Conservation (phyloP, 2,797 vertebrate genomes). For the Tenualosa thibaudeaui region DNA sequence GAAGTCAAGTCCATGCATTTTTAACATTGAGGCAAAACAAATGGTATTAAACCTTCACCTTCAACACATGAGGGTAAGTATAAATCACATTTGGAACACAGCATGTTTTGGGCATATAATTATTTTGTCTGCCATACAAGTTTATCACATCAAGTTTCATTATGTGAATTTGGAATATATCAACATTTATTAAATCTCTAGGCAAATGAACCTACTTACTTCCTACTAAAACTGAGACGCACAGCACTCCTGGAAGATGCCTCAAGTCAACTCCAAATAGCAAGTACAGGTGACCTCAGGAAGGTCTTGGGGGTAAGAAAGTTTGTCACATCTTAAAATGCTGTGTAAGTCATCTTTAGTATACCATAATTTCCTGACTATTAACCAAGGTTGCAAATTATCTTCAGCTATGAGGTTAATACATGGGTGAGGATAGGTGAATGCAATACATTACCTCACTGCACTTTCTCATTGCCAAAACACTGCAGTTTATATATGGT, state of each 20-base stretch:
- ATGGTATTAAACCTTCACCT: constrained; percentile 12
- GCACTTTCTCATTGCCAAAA: no score
- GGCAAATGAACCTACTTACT: neutral
- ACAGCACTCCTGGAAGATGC: constrained; percentile 70
- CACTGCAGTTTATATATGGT: no score
- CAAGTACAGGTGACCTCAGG: constrained; percentile 52
- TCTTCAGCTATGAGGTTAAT: no score
- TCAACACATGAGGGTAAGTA: constrained; percentile 16
- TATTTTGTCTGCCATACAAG: no score
- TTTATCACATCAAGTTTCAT: no score
- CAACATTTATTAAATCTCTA: neutral
- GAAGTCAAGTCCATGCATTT: constrained; percentile 35
- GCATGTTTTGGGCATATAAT: no score
- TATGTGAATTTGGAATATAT: no score
- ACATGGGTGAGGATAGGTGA: no score
- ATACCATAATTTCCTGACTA: neutral
- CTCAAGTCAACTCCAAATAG: constrained; percentile 61
- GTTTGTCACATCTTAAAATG: neutral
- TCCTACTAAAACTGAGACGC: constrained; percentile 63
- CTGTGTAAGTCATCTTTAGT: neutral
- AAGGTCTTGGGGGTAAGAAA: constrained; percentile 59
- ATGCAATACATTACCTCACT: no score
- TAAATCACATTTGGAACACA: neutral
- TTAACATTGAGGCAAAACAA: constrained; percentile 49
- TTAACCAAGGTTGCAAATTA: no score